Conservation (phyloP, 2,113 vertebrate genomes). For the Colistium nudipinnis region DNA sequence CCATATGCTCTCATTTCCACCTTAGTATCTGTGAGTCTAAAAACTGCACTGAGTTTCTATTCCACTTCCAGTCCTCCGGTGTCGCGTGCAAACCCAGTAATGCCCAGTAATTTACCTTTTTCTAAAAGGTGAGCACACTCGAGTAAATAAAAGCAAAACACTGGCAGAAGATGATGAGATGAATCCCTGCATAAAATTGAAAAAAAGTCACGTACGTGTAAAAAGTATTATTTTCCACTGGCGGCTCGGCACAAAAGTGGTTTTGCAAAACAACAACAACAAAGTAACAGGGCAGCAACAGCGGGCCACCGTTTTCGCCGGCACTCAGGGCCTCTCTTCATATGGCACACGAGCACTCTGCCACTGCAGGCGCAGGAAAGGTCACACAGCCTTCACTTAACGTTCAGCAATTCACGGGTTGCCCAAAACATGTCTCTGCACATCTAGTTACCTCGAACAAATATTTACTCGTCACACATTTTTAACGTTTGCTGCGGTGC, state of each 20-base stretch:
- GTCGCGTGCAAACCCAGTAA: no score
- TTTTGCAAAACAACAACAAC: not conserved
- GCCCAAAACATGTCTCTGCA: conserved; percentile 1
- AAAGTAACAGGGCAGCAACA: not conserved
- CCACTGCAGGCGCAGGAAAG: not conserved
- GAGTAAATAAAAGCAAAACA: no score
- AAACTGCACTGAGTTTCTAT: not conserved
- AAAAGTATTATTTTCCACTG: conserved; percentile 11
- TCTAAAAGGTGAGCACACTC: no score
- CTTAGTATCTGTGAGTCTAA: conserved; percentile 9
- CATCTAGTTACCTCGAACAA: not conserved
- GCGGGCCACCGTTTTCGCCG: not conserved
- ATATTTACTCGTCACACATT: not conserved
- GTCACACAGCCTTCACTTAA: not conserved
- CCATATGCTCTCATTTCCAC: conserved; percentile 34
- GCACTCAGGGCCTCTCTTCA: conserved; percentile 29
- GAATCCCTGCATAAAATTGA: not conserved
- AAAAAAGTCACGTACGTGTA: not conserved
- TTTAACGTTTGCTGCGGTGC: not conserved
- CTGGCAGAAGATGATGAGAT: no score
- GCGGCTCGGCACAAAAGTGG: not conserved
- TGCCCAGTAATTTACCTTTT: no score
- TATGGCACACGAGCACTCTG: not conserved
- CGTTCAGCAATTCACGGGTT: not conserved
- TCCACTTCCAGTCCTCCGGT: not conserved